phyloP scores from a whole-genome alignment of 2,113 vertebrate species.

The Pseudorhombus dupliciocellatus region DNA sequence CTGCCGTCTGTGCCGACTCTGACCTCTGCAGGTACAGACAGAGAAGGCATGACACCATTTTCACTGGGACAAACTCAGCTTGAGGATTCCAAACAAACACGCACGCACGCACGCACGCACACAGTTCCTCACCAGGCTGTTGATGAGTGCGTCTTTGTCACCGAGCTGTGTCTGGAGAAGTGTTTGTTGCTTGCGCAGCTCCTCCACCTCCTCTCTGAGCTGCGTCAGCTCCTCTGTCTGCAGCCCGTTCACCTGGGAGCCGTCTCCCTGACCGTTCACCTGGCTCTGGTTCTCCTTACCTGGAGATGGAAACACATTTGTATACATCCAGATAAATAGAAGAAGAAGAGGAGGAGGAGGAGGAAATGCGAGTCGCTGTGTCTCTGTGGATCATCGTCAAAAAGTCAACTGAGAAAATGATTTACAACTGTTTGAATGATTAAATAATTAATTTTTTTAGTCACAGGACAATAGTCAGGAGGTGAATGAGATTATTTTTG shows the following conservation, averaged over 20 bases:
- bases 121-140: conserved; percentile 82
- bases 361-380: too few relatives aligned
- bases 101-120: not conserved
- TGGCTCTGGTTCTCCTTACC: conserved; percentile 84
- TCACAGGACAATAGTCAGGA: too few relatives aligned
- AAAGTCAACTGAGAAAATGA: too few relatives aligned
- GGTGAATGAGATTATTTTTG: too few relatives aligned
- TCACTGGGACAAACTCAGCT: not conserved
- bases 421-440: too few relatives aligned
- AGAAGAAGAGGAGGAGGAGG: not conserved
- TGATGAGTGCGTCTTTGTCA: conserved; percentile 87
- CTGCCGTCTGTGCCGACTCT: conserved; percentile 70
- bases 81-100: not conserved
- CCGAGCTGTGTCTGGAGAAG: conserved; percentile 85
- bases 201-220: conserved; percentile 87
- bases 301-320: conserved; percentile 21
- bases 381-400: not conserved
- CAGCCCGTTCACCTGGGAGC: conserved; percentile 89
- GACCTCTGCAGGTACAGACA: conserved; percentile 79
- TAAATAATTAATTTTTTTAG: too few relatives aligned
- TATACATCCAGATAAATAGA: not conserved
- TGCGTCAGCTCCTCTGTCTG: conserved; percentile 88
- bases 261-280: conserved; percentile 80
- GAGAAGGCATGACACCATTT: not conserved
- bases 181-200: conserved; percentile 85